These are phyloP conservation scores for Cyphomyrus plagiostoma DNA, from an alignment of 2,113 vertebrate species.

Conservation along the genomic window DNA sequence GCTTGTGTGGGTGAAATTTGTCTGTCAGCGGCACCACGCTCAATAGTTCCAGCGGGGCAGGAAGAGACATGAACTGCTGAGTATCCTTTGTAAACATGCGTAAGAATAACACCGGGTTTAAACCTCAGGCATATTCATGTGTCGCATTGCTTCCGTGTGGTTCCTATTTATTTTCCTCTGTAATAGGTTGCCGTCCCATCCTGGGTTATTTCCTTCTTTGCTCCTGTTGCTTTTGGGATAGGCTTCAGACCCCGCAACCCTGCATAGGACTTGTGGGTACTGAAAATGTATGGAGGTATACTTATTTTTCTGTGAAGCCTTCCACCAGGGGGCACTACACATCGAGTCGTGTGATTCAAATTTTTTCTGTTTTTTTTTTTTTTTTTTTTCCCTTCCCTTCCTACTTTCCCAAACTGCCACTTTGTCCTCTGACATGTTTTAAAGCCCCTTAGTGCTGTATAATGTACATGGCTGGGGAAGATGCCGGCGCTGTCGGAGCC, in stretches of 20 bases:
- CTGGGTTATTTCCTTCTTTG: neutral
- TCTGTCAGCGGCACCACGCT: neutral
- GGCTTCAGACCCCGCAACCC: neutral
- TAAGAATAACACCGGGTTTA: neutral
- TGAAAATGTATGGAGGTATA: neutral
- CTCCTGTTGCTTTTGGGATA: neutral
- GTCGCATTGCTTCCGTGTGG: neutral
- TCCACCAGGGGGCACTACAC: neutral
- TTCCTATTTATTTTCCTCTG: neutral
- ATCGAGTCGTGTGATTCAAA: neutral
- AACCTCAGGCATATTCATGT: neutral
- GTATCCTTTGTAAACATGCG: neutral
- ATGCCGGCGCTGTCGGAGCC: neutral
- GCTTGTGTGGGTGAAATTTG: neutral
- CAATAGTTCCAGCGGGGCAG: neutral
- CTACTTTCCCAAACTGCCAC: neutral
- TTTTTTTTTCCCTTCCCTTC: neutral
- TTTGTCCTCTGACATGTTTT: neutral
- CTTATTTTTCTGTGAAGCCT: neutral
- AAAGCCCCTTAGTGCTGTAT: neutral
- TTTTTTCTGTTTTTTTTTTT: neutral
- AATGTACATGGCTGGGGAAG: neutral
- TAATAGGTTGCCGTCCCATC: neutral
- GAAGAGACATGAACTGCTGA: neutral
- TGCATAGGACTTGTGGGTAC: neutral